A percentile compares a stretch with the other conserved stretches of the same genome.
Evolutionary conservation across 2,113 vertebrate genomes (phyloP).

Genomic region (Propithecus coquereli): DNA sequence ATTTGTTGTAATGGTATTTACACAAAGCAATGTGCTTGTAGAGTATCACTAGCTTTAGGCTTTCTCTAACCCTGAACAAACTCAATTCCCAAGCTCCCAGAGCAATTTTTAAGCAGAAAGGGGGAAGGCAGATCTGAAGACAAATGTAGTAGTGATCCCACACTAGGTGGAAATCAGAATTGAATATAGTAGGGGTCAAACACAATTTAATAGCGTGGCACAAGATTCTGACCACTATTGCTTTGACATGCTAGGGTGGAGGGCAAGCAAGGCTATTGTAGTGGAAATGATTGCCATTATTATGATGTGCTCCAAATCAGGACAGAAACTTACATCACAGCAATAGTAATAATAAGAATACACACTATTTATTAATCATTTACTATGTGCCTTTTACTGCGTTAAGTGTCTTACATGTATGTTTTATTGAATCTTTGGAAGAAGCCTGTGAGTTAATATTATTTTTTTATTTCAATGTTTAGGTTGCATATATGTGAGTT

Average conservation of each 20-base stretch:
- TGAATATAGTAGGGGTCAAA: not conserved
- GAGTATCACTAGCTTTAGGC: slow-evolving; percentile 67
- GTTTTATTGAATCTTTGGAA: not conserved
- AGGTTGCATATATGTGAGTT: not conserved
- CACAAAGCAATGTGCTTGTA: slow-evolving; percentile 31
- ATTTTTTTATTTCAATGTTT: too few species aligned
- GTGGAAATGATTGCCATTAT: not conserved
- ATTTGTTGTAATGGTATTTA: slow-evolving; percentile 41
- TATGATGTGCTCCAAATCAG: not conserved
- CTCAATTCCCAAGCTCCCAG: slow-evolving; percentile 60
- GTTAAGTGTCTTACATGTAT: not conserved
- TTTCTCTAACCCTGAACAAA: slow-evolving; percentile 40
- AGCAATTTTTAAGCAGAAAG: slow-evolving; percentile 64
- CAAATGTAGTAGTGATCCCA: not conserved
- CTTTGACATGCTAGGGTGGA: not conserved
- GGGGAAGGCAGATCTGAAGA: not conserved
- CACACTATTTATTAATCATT: not conserved
- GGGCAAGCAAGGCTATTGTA: accelerated
- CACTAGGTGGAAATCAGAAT: not conserved
- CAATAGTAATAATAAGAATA: not conserved
- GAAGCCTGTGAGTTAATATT: not conserved
- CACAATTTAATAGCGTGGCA: not conserved
- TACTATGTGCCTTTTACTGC: not conserved
- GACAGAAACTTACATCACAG: not conserved
- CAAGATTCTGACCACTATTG: not conserved